Base-by-base conservation (phyloP, 2,797 vertebrate species). In the Labroides dimidiatus region DNA sequence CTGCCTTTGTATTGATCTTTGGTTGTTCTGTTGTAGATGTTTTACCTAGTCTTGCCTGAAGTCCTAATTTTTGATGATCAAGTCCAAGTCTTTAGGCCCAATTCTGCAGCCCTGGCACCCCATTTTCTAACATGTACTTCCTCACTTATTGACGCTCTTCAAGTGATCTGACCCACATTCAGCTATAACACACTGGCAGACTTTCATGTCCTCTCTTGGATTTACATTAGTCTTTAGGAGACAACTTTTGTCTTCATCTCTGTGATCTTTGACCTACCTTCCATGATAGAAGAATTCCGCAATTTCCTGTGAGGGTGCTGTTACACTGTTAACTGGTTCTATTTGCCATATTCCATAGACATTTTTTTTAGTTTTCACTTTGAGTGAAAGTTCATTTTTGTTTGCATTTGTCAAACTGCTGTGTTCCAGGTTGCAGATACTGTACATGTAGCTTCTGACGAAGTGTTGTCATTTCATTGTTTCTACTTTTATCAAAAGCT, bases 81-180 rank as follows among this genome's bases (percentile, higher is more conserved):
- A 47, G 42, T 61, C 27, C 33, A 45, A 1, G 33, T 45, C 48
- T 51, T 36, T 15, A 48, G 51, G 10, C 19, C 64, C 11, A 41
- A 10, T 36, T 36, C 36, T 36, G 9, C 36, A 9, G 36, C 36
- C 36, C 36, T 36, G 37, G 37, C 37, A 79, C 49, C 51, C 53
- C 45, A 65, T 63, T 61, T 84, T 78, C 73, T 81, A 48, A 48
- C 33, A 48, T 71, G 84, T 66, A 64, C 44, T 36, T 21, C 23
- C 16, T 69, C 47, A 64, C 56, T 55, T 43, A 13, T 55, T 58
- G 50, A 60, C 62, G 48, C 61, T 54, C 68, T 68, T 61, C 17
- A 61, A 64, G 62, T 61, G 66, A 39, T 65, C 56, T 71, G 75
- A 78, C 72, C 66, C 77, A 81, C 33, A 72, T 83, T 84, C 61